These are phyloP conservation scores for Mesembrinibis cayennensis DNA, from an alignment of 2,113 vertebrate species.

Conservation along the genomic window DNA sequence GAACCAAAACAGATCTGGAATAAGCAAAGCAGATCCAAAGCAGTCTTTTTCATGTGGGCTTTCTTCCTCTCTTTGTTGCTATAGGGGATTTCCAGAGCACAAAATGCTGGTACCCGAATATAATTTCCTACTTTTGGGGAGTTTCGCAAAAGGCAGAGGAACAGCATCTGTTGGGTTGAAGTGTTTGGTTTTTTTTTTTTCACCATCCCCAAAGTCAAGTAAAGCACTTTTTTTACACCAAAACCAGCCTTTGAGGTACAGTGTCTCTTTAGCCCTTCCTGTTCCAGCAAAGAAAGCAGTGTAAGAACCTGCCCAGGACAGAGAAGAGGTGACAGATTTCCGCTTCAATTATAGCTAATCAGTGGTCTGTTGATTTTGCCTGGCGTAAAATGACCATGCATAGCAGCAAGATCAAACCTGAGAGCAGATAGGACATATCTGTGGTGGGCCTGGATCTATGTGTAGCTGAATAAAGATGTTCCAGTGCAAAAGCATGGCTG, in stretches of 20 bases:
- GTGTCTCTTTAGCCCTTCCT: not conserved
- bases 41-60: not conserved
- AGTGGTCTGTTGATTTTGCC: not conserved
- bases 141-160: not conserved
- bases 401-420: not conserved
- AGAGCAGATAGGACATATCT: not conserved
- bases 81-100: not conserved
- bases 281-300: not conserved
- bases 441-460: not conserved
- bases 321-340: not conserved
- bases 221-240: not conserved
- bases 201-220: not conserved
- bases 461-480: not conserved
- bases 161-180: not conserved
- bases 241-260: not conserved
- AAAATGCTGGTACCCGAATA: not conserved
- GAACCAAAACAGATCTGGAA: not conserved
- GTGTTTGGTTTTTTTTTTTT: not conserved
- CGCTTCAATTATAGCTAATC: not conserved
- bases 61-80: not conserved
- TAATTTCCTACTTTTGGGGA: not conserved
- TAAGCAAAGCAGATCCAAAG: not conserved
- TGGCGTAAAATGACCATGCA: fast-evolving
- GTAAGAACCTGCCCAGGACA: not conserved
- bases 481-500: not conserved